Percentiles rank a stretch among this genome's conserved stretches.
These are phyloP conservation scores for Bombus waltoni DNA, from an alignment of 1,140 invertebrate species.

Conservation along the genomic window DNA sequence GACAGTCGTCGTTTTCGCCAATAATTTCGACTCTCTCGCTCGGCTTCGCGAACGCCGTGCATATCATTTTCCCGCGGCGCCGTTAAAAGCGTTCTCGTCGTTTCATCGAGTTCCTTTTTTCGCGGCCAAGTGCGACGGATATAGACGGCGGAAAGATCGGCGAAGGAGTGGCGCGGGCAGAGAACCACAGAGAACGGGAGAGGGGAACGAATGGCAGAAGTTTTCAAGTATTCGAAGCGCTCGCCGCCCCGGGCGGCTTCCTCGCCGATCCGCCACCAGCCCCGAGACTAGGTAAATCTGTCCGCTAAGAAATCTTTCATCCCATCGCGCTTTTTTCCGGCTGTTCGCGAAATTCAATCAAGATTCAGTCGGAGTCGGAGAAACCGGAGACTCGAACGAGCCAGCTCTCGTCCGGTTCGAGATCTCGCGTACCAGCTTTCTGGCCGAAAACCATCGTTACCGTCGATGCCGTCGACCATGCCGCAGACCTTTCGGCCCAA, in stretches of 20 bases:
- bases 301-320: constrained; percentile 56
- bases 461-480: not conserved
- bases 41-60: constrained; percentile 35
- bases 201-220: constrained; percentile 54
- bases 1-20: not conserved
- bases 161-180: not conserved
- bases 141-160: constrained; percentile 15
- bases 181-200: not conserved
- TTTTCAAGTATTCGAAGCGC: constrained; percentile 64
- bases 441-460: constrained; percentile 1
- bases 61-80: constrained; percentile 40
- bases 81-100: constrained; percentile 62
- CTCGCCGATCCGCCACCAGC: constrained; percentile 39
- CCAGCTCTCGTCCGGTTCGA: not conserved
- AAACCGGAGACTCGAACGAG: not conserved
- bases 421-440: not conserved
- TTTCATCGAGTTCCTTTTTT: constrained; percentile 63
- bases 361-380: constrained; percentile 47
- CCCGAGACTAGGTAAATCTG: constrained; percentile 58
- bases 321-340: constrained; percentile 1
- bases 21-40: not conserved
- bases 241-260: constrained; percentile 62
- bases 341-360: constrained; percentile 56
- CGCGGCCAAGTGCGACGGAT: not conserved
- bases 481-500: not conserved